Evolutionary conservation across 2,113 vertebrate genomes (phyloP).

Genomic region (Buteo buteo): DNA sequence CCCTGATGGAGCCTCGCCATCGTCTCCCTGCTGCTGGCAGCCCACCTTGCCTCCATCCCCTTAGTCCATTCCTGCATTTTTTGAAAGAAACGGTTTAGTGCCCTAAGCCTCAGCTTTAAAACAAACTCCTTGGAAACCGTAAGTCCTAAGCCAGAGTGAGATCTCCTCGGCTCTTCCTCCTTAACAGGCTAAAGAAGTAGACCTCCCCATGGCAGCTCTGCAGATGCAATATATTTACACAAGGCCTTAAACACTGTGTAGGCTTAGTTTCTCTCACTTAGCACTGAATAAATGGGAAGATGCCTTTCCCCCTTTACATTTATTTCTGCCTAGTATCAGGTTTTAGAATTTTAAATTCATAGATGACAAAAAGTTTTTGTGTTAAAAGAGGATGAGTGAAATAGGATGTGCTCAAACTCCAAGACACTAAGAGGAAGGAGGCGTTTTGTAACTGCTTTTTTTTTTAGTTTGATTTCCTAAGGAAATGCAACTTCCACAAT

Average conservation of each 20-base stretch:
- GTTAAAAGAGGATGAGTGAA: neutral
- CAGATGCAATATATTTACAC: rapidly evolving
- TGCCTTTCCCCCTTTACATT: neutral
- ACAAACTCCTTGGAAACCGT: neutral
- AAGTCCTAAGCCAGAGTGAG: neutral
- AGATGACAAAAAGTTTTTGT: neutral
- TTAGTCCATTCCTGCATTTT: rapidly evolving
- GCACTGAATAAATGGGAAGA: neutral
- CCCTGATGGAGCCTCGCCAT: neutral
- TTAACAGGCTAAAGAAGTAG: neutral
- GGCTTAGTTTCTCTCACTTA: neutral
- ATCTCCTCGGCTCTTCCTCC: neutral
- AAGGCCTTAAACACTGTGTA: neutral
- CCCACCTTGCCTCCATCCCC: neutral
- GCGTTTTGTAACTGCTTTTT: neutral
- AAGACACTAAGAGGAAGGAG: neutral
- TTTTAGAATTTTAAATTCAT: neutral
- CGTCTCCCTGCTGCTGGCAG: neutral
- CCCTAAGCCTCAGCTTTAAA: neutral
- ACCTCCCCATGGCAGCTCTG: neutral
- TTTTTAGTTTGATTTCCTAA: neutral
- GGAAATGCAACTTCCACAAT: neutral
- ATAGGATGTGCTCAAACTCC: neutral
- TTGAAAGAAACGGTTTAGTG: neutral
- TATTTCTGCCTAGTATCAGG: neutral